phyloP scores from a whole-genome alignment of 2,113 vertebrate genomes.

The Semnornis frantzii region DNA sequence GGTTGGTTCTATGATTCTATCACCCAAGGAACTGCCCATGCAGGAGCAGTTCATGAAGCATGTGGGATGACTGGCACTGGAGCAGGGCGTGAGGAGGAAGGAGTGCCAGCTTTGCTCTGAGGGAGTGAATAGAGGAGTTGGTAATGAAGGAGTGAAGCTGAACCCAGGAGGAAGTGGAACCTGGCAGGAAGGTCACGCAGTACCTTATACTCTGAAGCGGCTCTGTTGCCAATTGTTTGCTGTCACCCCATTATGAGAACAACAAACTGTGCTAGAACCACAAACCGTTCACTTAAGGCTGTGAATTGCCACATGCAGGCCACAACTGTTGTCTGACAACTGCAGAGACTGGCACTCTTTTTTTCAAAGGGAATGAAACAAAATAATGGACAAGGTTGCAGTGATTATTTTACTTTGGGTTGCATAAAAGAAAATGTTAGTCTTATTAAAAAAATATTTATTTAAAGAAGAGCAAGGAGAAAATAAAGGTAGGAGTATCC shows the following conservation, averaged over 20 bases:
- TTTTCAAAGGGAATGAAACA: neutral
- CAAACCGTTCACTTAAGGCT: neutral
- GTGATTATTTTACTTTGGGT: neutral
- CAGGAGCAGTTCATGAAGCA: neutral
- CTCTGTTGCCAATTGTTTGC: neutral
- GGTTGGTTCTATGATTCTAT: too few relatives aligned
- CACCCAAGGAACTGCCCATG: neutral
- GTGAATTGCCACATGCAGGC: neutral
- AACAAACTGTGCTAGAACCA: neutral
- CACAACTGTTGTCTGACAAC: neutral
- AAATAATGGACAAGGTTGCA: neutral
- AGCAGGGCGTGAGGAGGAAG: neutral
- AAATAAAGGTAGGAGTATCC: neutral
- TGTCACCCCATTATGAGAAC: neutral
- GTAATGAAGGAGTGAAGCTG: neutral
- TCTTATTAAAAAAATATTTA: neutral
- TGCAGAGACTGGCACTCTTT: neutral
- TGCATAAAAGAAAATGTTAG: neutral
- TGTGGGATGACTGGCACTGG: neutral
- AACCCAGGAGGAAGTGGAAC: neutral
- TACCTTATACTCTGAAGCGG: neutral
- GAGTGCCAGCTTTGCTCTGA: fast-evolving
- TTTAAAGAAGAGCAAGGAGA: neutral
- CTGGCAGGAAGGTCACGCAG: neutral
- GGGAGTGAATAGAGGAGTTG: neutral